These are phyloP conservation scores for Agelastica alni DNA, from an alignment of 2,888 invertebrate species.

Conservation along the genomic window DNA sequence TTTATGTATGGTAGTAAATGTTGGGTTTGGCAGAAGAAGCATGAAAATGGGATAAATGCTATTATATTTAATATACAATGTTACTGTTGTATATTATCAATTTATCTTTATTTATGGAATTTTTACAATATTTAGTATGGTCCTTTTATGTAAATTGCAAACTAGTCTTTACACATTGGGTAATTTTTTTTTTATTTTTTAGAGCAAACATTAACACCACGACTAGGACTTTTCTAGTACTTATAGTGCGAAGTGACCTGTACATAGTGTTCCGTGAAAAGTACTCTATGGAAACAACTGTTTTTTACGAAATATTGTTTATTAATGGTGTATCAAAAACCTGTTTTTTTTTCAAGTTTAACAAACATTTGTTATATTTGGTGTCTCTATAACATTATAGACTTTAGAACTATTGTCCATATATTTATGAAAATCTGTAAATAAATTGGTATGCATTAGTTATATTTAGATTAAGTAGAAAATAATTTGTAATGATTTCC, in stretches of 20 bases:
- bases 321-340: not conserved
- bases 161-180: too few relatives aligned
- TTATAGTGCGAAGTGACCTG: slow-evolving; percentile 39
- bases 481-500: slow-evolving; percentile 1
- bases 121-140: too few relatives aligned
- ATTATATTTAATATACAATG: too few relatives aligned
- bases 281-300: not conserved
- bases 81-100: too few relatives aligned
- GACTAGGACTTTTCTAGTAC: slow-evolving; percentile 33
- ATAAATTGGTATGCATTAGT: not conserved
- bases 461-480: not conserved
- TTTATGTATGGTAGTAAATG: too few relatives aligned
- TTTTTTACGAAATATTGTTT: not conserved
- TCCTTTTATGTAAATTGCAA: too few relatives aligned
- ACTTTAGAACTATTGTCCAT: slow-evolving; percentile 6
- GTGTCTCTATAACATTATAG: too few relatives aligned
- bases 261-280: slow-evolving; percentile 31
- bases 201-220: slow-evolving; percentile 26
- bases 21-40: too few relatives aligned
- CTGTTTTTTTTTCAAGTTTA: too few relatives aligned
- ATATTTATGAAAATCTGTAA: slow-evolving; percentile 9
- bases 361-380: too few relatives aligned
- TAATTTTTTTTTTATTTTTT: slow-evolving; percentile 28
- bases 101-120: too few relatives aligned
- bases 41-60: too few relatives aligned